Evolutionary conservation across 1,140 invertebrate genomes (phyloP), one percentile per base, ranked within the genome.

Genomic region (Heliconius eleuchia): DNA sequence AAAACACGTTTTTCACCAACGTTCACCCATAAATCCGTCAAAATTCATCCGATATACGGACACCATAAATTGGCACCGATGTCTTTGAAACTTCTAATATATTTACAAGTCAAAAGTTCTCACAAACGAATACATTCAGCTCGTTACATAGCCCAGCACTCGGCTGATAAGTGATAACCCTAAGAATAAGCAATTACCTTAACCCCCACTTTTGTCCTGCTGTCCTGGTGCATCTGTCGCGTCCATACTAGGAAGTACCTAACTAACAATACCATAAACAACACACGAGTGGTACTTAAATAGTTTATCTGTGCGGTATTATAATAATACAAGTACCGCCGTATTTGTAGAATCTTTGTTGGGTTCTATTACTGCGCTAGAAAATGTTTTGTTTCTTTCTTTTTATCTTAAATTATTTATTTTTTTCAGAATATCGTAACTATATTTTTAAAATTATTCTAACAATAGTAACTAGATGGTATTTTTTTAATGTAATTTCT

Each of bases 251-350:
- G 86, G 84, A 82, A 84, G 78, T 82, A 78, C 82, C 84, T 83
- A 84, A 85, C 83, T 80, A 85, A 85, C 86, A 86, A 87, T 85
- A 84, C 86, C 84, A 83, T 86, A 88, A 85, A 86, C 79, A 83
- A 84, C 84, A 79, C 75, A 78, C 78, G 57, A 80, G 76, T 78
- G 66, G 81, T 83, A 82, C 80, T 86, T 85, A 83, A 83, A 78
- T 82, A 82, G 80, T 82, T 82, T 84, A 84, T 84, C 82, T 81
- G 76, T 72, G 55, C 77, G 76, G 83, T 80, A 82, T 84, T 86
- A 84, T 86, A 81, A 82, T 82, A 81, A 80, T 82, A 83, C 82
- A 74, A 83, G 78, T 80, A 77, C 79, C 55, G 74, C 70, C 60
- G 50, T 71, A 73, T 81, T 79, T 60, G 57, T 57, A 52, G n/a